phyloP scores from a whole-genome alignment of 2,888 invertebrate species.

The Didymodactylos carnosus region DNA sequence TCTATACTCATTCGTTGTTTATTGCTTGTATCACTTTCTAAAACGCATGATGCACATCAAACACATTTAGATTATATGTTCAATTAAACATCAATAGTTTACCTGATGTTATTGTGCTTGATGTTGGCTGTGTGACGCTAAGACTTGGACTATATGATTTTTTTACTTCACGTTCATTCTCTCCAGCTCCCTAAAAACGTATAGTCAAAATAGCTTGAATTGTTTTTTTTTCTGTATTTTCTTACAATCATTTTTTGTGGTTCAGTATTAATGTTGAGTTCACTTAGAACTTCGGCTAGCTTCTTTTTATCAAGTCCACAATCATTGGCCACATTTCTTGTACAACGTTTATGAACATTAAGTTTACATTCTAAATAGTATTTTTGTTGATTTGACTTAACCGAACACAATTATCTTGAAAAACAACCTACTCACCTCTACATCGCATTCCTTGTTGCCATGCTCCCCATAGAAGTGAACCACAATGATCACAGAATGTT shows the following conservation, averaged over 20 bases:
- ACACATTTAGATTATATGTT: too few relatives aligned
- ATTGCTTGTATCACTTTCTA: too few relatives aligned
- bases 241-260: slow-evolving; percentile 24
- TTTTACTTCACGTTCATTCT: too few relatives aligned
- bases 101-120: too few relatives aligned
- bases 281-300: slow-evolving; percentile 75
- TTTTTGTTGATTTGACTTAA: too few relatives aligned
- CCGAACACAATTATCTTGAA: background rate
- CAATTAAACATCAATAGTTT: too few relatives aligned
- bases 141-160: too few relatives aligned
- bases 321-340: slow-evolving; percentile 96
- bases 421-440: slow-evolving; percentile 53
- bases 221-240: slow-evolving; percentile 23
- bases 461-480: slow-evolving; percentile 82
- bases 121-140: too few relatives aligned
- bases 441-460: slow-evolving; percentile 89
- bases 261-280: slow-evolving; percentile 53
- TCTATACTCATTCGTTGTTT: slow-evolving; percentile 29
- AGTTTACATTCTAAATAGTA: slow-evolving; percentile 58
- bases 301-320: slow-evolving; percentile 92
- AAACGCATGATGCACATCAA: too few relatives aligned
- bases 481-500: slow-evolving; percentile 99
- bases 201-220: too few relatives aligned
- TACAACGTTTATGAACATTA: slow-evolving; percentile 95
- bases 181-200: too few relatives aligned